Evolutionary conservation across 1,140 invertebrate species (phyloP).

Genomic region (Caenorhabditis tropicalis): DNA sequence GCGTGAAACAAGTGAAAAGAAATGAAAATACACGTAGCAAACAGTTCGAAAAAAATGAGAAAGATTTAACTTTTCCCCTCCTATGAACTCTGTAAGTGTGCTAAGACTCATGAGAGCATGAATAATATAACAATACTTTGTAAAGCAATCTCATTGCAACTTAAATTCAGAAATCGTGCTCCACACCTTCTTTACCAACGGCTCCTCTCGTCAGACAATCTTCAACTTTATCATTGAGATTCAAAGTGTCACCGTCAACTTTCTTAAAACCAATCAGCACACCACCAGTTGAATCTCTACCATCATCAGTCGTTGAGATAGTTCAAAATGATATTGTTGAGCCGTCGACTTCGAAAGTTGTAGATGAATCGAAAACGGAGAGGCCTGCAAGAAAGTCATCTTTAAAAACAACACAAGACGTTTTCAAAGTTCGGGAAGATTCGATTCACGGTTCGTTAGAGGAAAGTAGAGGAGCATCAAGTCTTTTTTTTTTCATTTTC

Average conservation of each 20-base stretch:
- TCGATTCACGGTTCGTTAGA: not conserved
- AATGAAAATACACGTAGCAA: no score
- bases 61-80: no score
- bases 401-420: not conserved
- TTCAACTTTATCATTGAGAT: not conserved
- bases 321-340: not conserved
- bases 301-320: not conserved
- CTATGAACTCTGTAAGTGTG: no score
- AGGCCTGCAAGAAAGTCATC: not conserved
- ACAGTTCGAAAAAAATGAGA: no score
- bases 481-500: not conserved
- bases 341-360: not conserved
- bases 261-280: not conserved
- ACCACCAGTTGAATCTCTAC: not conserved
- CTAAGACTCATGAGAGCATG: no score
- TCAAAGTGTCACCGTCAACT: slow-evolving; percentile 14
- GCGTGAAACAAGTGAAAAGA: no score
- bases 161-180: not conserved
- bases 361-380: not conserved
- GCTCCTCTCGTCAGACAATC: not conserved
- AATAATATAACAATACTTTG: no score
- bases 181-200: not conserved
- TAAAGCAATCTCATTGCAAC: not conserved
- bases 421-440: not conserved
- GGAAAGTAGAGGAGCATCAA: no score